Conservation (phyloP, 2,797 vertebrate species). For the Dermochelys coriacea region DNA sequence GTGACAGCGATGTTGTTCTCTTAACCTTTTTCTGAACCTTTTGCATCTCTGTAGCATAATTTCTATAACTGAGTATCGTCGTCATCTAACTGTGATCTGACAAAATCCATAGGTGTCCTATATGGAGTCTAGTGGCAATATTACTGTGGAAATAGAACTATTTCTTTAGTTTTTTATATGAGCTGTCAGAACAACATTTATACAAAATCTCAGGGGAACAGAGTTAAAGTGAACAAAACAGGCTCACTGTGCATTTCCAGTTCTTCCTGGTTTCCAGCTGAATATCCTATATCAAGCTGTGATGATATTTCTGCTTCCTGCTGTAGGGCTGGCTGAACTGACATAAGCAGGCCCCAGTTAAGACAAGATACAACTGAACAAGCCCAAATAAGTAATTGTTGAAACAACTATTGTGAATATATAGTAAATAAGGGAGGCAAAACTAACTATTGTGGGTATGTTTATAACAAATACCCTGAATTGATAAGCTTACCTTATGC, state of each 20-base stretch:
- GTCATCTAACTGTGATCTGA: accelerated
- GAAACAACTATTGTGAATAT: too few species aligned
- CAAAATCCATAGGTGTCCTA: background rate
- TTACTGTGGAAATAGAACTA: background rate
- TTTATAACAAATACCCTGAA: too few species aligned
- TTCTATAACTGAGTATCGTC: background rate
- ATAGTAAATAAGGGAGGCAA: too few species aligned
- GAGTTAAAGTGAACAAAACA: background rate
- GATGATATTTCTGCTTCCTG: background rate
- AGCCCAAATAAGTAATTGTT: too few species aligned
- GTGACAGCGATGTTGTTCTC: background rate
- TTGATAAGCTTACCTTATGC: too few species aligned
- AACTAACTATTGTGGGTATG: too few species aligned
- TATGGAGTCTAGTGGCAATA: background rate
- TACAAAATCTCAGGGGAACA: background rate
- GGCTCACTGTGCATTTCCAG: background rate
- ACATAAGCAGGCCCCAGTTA: too few species aligned
- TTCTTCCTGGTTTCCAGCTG: background rate
- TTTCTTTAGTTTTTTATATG: background rate
- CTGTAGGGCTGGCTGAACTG: too few species aligned
- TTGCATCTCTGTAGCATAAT: background rate
- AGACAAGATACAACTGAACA: too few species aligned
- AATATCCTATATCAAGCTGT: background rate
- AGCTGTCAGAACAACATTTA: background rate
- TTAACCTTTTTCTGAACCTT: background rate